These are phyloP conservation scores for Hydropotes inermis DNA, from an alignment of 2,113 vertebrate species.

Conservation along the genomic window DNA sequence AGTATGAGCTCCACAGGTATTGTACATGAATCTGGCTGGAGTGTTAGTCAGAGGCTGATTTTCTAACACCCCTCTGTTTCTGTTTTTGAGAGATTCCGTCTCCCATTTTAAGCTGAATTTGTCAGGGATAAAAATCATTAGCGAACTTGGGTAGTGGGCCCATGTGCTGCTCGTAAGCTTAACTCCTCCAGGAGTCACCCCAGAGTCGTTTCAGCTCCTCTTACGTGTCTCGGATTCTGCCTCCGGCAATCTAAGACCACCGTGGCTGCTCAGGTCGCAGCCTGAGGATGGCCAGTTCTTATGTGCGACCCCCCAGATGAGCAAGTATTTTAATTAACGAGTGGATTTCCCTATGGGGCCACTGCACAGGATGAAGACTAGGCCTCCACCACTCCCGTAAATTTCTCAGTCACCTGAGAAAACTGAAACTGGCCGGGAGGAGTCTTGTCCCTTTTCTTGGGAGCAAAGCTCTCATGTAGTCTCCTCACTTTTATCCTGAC, in stretches of 20 bases:
- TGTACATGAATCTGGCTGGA: neutral
- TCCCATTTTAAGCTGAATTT: neutral
- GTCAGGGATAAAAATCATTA: neutral
- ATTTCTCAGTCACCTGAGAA: neutral
- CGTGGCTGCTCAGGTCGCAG: neutral
- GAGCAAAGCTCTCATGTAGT: neutral
- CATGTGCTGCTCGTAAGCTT: neutral
- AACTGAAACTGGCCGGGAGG: neutral
- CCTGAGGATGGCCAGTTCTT: neutral
- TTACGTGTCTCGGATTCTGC: neutral
- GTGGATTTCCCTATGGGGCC: neutral
- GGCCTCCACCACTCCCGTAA: neutral
- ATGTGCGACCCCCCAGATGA: accelerated
- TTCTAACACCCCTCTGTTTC: neutral
- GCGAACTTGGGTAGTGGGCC: neutral
- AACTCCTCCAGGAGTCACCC: neutral
- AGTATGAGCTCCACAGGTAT: neutral
- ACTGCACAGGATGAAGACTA: neutral
- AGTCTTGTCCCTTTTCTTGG: neutral
- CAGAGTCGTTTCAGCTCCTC: neutral
- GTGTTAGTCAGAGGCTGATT: neutral
- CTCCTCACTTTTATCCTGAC: neutral
- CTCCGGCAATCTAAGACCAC: neutral
- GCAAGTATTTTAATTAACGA: neutral
- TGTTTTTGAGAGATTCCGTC: neutral